phyloP scores from a whole-genome alignment of 2,888 invertebrate species.

The Clitarchus hookeri region DNA sequence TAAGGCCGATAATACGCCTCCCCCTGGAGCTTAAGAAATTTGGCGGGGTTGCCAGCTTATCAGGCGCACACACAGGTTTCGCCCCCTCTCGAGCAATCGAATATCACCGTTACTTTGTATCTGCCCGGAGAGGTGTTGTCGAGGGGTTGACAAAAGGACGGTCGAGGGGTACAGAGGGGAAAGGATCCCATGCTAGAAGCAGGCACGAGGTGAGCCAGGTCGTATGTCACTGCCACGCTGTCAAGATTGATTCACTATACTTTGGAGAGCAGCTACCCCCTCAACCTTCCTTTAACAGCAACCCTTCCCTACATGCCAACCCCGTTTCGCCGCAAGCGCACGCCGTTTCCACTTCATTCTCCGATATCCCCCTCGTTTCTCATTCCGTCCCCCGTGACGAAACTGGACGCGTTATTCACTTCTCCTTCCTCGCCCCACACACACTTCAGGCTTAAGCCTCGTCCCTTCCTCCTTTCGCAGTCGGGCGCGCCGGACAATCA shows the following conservation, averaged over 20 bases:
- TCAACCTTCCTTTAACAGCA: neutral
- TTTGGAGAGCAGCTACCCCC: neutral
- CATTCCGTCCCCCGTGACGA: neutral
- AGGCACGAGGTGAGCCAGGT: slow-evolving; percentile 8
- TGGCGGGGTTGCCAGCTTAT: no score
- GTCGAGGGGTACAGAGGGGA: neutral
- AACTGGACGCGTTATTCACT: no score
- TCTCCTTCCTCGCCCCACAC: no score
- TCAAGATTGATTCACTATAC: slow-evolving; percentile 26
- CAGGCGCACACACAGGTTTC: no score
- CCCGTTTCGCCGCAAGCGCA: neutral
- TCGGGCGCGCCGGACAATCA: no score
- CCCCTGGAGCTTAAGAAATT: no score
- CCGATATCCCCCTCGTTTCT: slow-evolving; percentile 1
- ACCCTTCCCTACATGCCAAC: neutral
- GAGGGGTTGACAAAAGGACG: neutral
- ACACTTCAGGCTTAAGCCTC: no score
- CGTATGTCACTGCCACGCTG: slow-evolving; percentile 28
- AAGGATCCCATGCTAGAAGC: neutral
- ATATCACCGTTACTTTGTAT: neutral
- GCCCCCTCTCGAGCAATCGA: neutral
- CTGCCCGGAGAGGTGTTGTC: no score
- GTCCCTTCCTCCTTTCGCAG: no score
- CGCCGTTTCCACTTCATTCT: slow-evolving; percentile 17
- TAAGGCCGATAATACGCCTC: no score